Evolutionary conservation across 1,140 invertebrate species (phyloP), one percentile per base, ranked within the genome.

Genomic region (Penaeus vannamei): DNA sequence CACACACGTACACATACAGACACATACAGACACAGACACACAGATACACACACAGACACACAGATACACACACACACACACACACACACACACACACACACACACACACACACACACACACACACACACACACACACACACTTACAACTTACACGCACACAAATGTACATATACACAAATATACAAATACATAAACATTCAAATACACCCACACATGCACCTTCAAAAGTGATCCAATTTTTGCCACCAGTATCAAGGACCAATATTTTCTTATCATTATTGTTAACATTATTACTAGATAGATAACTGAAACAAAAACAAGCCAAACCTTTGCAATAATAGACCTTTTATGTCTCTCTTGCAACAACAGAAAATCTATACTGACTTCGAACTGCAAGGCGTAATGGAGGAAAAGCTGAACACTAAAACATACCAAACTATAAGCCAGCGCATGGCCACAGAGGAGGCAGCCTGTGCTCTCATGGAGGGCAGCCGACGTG

Each of bases 341-440:
- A 53, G 53, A 53, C 53, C n/a, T 20, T 64, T n/a, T 26, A 26
- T 72, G 12, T 61, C 80, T 42, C 94, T 93, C 95, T 77, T 60
- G 36, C 88, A 36, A 90, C 77, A 66, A 90, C 93, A 99, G 97
- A 99, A 99, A 97, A 96, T 99, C 92, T 99, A 99, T 94, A 98
- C 98, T 32, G 98, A 99, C 93, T 99, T 99, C 94, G 98, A 99
- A 94, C 95, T 99, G 84, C 98, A 99, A 94, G 98, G 99, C 89
- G 98, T 99, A 29, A 97, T 98, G 93, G 98, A 99, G 92, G 98
- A 99, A 93, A 98, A 98, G 93, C 94, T 99, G n/a, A 98, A 99
- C 94, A 98, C 97, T 76, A 99, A 99, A 94, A 96, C 96, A 92
- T 99, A 99, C 95, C 97, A 99, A 94, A 96, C 96, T 79, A 96